phyloP scores from a whole-genome alignment of 2,797 vertebrate genomes.

The Pangasius krempfi region DNA sequence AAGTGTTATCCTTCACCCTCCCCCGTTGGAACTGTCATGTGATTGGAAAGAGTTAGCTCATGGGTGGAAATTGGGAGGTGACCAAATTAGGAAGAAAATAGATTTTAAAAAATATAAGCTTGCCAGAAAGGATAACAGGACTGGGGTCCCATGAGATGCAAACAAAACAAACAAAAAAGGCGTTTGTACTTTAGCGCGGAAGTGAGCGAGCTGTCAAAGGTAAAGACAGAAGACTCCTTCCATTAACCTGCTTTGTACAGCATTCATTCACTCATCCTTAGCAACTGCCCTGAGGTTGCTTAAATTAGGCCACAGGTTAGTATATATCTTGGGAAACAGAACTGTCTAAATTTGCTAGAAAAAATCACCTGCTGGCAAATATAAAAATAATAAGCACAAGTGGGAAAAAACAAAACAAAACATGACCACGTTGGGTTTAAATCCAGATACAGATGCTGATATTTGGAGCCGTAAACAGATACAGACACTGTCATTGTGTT shows the following conservation, averaged over 20 bases:
- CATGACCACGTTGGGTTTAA: not conserved
- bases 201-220: not conserved
- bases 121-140: not conserved
- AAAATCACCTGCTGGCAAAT: not conserved
- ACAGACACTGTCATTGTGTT: not conserved
- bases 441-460: not conserved
- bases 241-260: not conserved
- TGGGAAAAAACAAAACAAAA: not conserved
- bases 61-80: not conserved
- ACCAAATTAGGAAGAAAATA: not conserved
- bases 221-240: not conserved
- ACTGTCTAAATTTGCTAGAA: not conserved
- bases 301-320: not conserved
- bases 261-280: not conserved
- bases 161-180: not conserved
- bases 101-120: not conserved
- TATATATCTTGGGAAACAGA: not conserved
- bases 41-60: not conserved
- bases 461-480: not conserved
- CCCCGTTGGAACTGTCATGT: not conserved
- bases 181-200: not conserved
- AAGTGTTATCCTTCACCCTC: not conserved
- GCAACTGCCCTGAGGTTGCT: not conserved
- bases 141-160: not conserved
- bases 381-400: not conserved